phyloP scores from a whole-genome alignment of 2,797 vertebrate genomes.

The Peromyscus melanophrys region DNA sequence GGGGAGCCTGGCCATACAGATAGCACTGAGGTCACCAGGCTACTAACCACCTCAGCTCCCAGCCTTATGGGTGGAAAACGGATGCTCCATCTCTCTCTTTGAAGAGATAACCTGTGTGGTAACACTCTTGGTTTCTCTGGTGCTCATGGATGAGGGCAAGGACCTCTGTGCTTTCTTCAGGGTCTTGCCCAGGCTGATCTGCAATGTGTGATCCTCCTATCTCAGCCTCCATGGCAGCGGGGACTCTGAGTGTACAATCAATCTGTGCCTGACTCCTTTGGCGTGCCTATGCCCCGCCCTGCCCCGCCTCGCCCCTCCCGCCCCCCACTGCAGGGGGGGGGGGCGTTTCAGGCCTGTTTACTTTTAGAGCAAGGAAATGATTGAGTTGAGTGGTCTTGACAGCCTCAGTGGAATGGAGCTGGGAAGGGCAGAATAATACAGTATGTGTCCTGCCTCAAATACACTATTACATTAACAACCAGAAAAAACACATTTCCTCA shows the following conservation, averaged over 20 bases:
- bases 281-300: not conserved
- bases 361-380: not conserved
- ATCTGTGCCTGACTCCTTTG: not conserved
- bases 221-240: not conserved
- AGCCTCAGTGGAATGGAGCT: not conserved
- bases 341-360: not conserved
- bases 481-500: not conserved
- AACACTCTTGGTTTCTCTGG: not conserved
- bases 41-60: not conserved
- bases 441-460: not conserved
- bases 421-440: not conserved
- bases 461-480: not conserved
- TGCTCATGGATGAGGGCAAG: not conserved
- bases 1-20: not conserved
- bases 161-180: not conserved
- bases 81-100: not conserved
- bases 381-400: not conserved
- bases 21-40: not conserved
- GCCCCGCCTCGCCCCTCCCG: too few relatives aligned
- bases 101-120: not conserved
- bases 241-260: too few relatives aligned
- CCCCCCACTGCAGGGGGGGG: not conserved
- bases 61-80: not conserved
- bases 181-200: not conserved
- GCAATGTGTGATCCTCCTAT: not conserved